phyloP scores from a whole-genome alignment of 2,113 vertebrate species.

The Podiceps cristatus region DNA sequence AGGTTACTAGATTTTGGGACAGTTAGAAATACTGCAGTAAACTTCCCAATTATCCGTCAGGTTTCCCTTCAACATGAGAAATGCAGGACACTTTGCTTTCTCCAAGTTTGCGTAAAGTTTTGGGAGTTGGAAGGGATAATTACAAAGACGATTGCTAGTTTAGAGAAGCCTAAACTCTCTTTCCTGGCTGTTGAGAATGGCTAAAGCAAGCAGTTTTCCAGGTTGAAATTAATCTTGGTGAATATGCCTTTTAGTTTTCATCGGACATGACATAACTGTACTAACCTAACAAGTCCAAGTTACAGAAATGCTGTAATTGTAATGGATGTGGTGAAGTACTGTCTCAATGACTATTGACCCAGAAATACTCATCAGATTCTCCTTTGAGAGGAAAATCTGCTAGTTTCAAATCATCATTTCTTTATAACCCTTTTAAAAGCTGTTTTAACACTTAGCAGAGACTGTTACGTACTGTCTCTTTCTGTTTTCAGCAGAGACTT shows the following conservation, averaged over 20 bases:
- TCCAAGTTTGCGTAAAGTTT: neutral
- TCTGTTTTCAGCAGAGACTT: neutral
- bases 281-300: neutral
- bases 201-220: neutral
- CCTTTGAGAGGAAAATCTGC: neutral
- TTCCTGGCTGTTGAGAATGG: neutral
- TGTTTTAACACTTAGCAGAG: neutral
- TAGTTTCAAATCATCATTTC: neutral
- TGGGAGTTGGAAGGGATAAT: neutral
- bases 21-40: neutral
- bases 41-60: neutral
- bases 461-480: neutral
- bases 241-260: neutral
- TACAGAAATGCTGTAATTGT: neutral
- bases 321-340: neutral
- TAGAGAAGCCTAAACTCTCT: neutral
- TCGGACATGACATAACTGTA: neutral
- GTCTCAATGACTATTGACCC: neutral
- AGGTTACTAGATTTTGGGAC: neutral
- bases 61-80: neutral
- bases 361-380: neutral
- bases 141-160: neutral
- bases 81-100: neutral
- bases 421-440: slow-evolving; percentile 23
- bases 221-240: neutral